Evolutionary conservation across 2,888 invertebrate genomes (phyloP).

Genomic region (Dendrolimus pini): DNA sequence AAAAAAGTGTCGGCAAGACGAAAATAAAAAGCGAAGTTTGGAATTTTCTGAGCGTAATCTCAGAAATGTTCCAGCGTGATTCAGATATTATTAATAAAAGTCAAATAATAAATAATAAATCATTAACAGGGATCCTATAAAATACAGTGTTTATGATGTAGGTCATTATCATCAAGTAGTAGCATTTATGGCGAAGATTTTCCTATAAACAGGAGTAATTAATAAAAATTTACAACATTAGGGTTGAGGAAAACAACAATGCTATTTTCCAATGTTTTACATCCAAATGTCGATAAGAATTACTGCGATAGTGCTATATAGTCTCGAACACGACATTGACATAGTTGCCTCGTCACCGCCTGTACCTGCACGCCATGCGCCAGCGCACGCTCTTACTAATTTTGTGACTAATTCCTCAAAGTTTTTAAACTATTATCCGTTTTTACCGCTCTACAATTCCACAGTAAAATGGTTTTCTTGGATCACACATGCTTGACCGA

Average conservation of each 20-base stretch:
- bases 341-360: constrained; percentile 50
- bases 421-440: not conserved
- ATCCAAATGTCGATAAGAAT: constrained; percentile 65
- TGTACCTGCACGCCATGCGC: constrained; percentile 38
- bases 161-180: no score
- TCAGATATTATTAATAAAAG: no score
- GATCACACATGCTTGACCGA: no score
- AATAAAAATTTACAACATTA: not conserved
- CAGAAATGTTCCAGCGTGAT: no score
- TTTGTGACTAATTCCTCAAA: not conserved
- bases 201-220: not conserved
- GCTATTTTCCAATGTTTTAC: constrained; percentile 42
- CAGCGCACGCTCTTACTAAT: constrained; percentile 10
- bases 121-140: no score
- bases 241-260: constrained; percentile 10
- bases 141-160: no score
- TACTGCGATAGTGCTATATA: constrained; percentile 45
- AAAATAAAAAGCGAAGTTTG: no score
- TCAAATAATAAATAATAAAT: no score
- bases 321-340: constrained; percentile 62
- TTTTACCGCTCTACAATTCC: no score
- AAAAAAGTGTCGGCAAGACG: no score
- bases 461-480: no score
- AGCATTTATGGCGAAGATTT: not conserved
- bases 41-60: no score